phyloP scores from a whole-genome alignment of 1,140 invertebrate species.

The Conopomorpha cramerella region DNA sequence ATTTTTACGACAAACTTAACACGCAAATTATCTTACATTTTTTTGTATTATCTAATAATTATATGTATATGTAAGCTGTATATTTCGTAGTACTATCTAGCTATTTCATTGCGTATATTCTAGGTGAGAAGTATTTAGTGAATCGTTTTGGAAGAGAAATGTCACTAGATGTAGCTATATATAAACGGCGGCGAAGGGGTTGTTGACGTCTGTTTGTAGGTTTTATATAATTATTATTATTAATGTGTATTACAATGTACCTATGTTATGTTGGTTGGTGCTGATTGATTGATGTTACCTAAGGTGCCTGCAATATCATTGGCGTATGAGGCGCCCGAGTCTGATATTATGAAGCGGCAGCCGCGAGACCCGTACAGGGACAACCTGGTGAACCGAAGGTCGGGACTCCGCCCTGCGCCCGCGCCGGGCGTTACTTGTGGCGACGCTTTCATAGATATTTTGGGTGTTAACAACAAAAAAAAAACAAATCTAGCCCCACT shows the following conservation, averaged over 20 bases:
- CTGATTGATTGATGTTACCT: constrained; percentile 57
- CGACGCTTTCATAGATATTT: constrained; percentile 39
- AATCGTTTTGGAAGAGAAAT: constrained; percentile 11
- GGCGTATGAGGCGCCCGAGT: constrained; percentile 95
- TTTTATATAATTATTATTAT: not conserved
- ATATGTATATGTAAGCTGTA: too few relatives aligned
- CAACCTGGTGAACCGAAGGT: constrained; percentile 95
- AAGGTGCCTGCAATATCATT: constrained; percentile 95
- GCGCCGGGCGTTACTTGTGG: constrained; percentile 11
- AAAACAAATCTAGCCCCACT: too few relatives aligned
- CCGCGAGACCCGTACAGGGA: constrained; percentile 92
- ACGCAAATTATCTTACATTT: constrained; percentile 35
- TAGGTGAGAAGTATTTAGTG: not conserved
- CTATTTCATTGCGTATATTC: not conserved
- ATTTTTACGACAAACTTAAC: constrained; percentile 9
- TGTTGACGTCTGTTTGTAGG: not conserved
- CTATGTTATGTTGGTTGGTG: constrained; percentile 31
- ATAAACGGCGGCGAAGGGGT: constrained; percentile 6
- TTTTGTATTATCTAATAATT: constrained; percentile 27
- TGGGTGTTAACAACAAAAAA: constrained; percentile 50
- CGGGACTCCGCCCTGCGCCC: constrained; percentile 22
- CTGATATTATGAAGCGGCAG: constrained; percentile 96
- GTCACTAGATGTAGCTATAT: constrained; percentile 24
- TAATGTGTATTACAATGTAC: not conserved
- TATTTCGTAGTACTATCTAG: not conserved